Base-by-base conservation (phyloP, 2,888 invertebrate species). In the Chalcosyrphus nemorum region DNA sequence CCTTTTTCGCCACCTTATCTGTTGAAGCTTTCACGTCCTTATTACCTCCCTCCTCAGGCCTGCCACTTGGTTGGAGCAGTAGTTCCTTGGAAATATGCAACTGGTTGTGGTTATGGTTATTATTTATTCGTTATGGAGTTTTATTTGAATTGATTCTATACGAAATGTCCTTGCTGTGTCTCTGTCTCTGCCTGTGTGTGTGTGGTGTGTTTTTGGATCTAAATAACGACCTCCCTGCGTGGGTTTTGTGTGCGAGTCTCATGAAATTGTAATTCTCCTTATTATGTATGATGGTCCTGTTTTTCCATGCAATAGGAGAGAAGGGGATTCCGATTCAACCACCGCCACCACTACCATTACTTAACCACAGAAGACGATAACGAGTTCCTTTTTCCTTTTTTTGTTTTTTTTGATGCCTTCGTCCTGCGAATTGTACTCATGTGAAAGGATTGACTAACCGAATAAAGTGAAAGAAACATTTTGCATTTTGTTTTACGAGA, bases 141-240 rank as follows among this genome's bases (percentile, higher is more conserved):
- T 81, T 65, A 81, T 81, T 76, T 66, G 59, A 76, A 81, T 76
- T 81, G 81, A 76, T 81, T 81, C 52, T 13, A 17, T 13, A 32
- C 17, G 59, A 13, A 54, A 35, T n/a, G 35, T 70, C 56, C 61
- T 63, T 70, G n/a, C 9, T 61, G 24, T 7, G 50, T n/a, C n/a
- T n/a, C 19, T 17, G 15, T 41, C 15, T 47, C 47, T n/a, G n/a
- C n/a, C n/a, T n/a, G n/a, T n/a, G n/a, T n/a, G n/a, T n/a, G n/a
- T n/a, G n/a, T n/a, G n/a, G n/a, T n/a, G n/a, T n/a, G n/a, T n/a
- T n/a, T n/a, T n/a, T n/a, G n/a, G n/a, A 21, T 1, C 35, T 38
- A 24, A 52, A 68, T 61, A 68, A 57, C 17, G 32, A 47, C 47
- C 24, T n/a, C 24, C 56, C 41, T 29, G 45, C 27, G 24, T n/a